Evolutionary conservation across 2,888 invertebrate species (phyloP).

Genomic region (Cordilura impudica): DNA sequence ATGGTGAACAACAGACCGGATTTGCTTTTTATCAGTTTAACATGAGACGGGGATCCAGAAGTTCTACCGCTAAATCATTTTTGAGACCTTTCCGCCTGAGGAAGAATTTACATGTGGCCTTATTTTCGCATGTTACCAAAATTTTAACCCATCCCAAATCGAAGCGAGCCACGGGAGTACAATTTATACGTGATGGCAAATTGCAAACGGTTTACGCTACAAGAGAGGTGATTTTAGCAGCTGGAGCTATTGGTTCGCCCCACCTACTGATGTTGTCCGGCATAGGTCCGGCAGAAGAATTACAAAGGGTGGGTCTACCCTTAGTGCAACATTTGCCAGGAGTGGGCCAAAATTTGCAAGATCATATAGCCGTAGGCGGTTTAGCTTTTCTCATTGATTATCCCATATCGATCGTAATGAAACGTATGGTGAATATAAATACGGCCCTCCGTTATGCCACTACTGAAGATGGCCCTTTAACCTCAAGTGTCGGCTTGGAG

Average conservation of each 20-base stretch:
- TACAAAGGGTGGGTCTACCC: constrained; percentile 84
- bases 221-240: constrained; percentile 78
- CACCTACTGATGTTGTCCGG: constrained; percentile 95
- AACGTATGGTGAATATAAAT: constrained; percentile 89
- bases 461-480: constrained; percentile 91
- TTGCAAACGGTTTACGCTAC: constrained; percentile 78
- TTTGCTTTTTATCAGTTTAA: constrained; percentile 92
- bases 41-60: constrained; percentile 90
- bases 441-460: constrained; percentile 90
- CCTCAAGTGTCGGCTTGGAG: constrained; percentile 91
- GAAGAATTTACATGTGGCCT: constrained; percentile 88
- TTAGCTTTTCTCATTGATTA: constrained; percentile 89
- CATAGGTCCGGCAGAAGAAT: constrained; percentile 87
- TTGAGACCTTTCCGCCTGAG: constrained; percentile 87
- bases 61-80: constrained; percentile 92
- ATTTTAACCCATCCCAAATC: constrained; percentile 85
- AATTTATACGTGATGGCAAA: constrained; percentile 84
- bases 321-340: constrained; percentile 88
- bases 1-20: constrained; percentile 91
- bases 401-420: constrained; percentile 88
- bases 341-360: constrained; percentile 92
- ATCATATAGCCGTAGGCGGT: constrained; percentile 93
- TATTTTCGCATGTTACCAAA: constrained; percentile 89
- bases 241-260: constrained; percentile 94
- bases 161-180: constrained; percentile 88